Evolutionary conservation across 1,140 invertebrate species (phyloP).

Genomic region (Apis florea): DNA sequence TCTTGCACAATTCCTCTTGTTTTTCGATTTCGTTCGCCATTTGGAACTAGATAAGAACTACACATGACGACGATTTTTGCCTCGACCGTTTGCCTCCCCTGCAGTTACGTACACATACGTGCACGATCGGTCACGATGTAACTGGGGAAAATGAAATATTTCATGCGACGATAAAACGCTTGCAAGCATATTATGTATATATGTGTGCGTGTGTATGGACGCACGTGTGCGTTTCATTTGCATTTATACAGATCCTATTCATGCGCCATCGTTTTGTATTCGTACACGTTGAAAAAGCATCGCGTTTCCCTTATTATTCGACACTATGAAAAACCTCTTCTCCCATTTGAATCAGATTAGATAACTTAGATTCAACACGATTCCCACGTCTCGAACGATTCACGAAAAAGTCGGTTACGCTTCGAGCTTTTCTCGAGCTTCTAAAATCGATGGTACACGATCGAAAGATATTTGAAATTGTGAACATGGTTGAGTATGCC

Average conservation of each 20-base stretch:
- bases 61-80: not conserved
- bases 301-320: slow-evolving; percentile 39
- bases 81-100: too few species aligned
- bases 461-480: not conserved
- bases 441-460: not conserved
- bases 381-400: not conserved
- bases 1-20: slow-evolving; percentile 27
- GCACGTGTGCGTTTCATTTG: slow-evolving; percentile 44
- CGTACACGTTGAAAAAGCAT: slow-evolving; percentile 25
- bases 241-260: slow-evolving; percentile 49
- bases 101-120: not conserved
- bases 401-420: not conserved
- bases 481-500: not conserved
- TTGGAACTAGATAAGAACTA: slow-evolving; percentile 25
- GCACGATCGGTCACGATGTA: not conserved
- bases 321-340: not conserved
- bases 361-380: not conserved
- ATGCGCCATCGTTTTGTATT: slow-evolving; percentile 34
- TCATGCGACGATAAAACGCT: too few species aligned
- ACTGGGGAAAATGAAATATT: not conserved
- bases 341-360: not conserved
- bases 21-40: not conserved
- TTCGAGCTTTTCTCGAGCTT: not conserved
- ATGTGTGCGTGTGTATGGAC: not conserved
- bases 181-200: too few species aligned